Percentiles rank a stretch among this genome's conserved stretches.
These are phyloP conservation scores for Drosophila jambulina DNA, from an alignment of 1,140 invertebrate species.

Conservation along the genomic window DNA sequence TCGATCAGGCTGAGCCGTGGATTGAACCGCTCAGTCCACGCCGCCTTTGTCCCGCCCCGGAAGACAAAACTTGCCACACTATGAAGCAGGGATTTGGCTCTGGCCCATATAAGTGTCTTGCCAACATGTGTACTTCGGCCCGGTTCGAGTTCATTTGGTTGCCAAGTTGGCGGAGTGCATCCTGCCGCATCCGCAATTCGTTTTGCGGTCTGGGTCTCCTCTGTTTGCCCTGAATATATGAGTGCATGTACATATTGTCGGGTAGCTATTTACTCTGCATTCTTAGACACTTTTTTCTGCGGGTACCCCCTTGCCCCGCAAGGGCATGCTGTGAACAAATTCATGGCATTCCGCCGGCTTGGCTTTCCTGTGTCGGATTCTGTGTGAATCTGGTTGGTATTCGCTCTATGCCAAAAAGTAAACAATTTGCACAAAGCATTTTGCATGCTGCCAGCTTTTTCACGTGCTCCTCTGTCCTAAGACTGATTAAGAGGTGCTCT, in stretches of 20 bases:
- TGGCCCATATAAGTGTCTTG: slow-evolving; percentile 24
- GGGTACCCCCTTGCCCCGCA: not conserved
- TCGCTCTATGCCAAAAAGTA: slow-evolving; percentile 48
- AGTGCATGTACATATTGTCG: slow-evolving; percentile 56
- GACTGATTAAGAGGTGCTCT: slow-evolving; percentile 49
- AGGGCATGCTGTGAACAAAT: slow-evolving; percentile 53
- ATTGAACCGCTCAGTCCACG: slow-evolving; percentile 52
- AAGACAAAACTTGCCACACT: slow-evolving; percentile 24
- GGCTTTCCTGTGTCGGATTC: slow-evolving; percentile 18
- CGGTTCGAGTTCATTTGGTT: slow-evolving; percentile 75
- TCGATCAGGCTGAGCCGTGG: slow-evolving; percentile 63
- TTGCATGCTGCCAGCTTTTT: slow-evolving; percentile 49
- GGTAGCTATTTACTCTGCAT: slow-evolving; percentile 51
- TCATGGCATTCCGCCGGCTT: slow-evolving; percentile 56
- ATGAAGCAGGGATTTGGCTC: slow-evolving; percentile 5
- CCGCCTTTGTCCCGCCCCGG: slow-evolving; percentile 59
- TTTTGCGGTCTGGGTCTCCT: slow-evolving; percentile 62
- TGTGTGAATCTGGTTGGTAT: slow-evolving; percentile 29
- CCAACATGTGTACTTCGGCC: slow-evolving; percentile 21
- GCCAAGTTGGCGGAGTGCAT: slow-evolving; percentile 74
- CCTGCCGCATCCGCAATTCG: slow-evolving; percentile 73
- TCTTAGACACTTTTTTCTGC: slow-evolving; percentile 26
- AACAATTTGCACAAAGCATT: slow-evolving; percentile 78
- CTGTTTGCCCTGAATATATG: slow-evolving; percentile 46
- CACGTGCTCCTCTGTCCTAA: slow-evolving; percentile 23